Conservation (phyloP, 2,797 vertebrate species). For the Spea hammondii region DNA sequence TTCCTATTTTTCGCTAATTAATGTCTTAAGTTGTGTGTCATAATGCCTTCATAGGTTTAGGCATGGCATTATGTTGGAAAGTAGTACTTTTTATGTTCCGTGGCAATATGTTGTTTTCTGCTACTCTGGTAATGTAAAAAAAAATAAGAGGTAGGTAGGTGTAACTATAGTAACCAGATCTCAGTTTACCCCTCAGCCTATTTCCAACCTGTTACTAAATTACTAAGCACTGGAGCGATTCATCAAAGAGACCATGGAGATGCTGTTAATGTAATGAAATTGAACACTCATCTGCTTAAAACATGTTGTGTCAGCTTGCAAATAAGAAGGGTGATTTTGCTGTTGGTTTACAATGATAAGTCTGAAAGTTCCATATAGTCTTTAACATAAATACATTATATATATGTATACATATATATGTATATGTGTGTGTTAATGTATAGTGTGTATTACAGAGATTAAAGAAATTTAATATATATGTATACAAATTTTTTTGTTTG, state of each 20-base stretch:
- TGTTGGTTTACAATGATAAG: slow-evolving; percentile 68
- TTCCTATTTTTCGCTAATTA: no score
- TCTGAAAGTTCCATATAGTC: slow-evolving; percentile 68
- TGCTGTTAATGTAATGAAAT: slow-evolving; percentile 85
- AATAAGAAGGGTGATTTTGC: slow-evolving; percentile 66
- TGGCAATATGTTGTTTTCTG: slow-evolving; percentile 71
- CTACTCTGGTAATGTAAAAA: slow-evolving; percentile 68
- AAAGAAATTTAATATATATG: no score
- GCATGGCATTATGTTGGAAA: slow-evolving; percentile 54
- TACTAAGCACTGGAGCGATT: slow-evolving; percentile 73
- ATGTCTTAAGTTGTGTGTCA: no score
- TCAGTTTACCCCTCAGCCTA: slow-evolving; percentile 89
- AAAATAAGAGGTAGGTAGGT: slow-evolving; percentile 73
- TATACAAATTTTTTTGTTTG: no score
- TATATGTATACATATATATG: slow-evolving; percentile 1
- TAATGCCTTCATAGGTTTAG: no score
- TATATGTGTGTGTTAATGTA: no score
- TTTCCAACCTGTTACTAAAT: slow-evolving; percentile 97
- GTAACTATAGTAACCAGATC: slow-evolving; percentile 83
- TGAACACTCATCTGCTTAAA: slow-evolving; percentile 76
- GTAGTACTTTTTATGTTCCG: slow-evolving; percentile 53
- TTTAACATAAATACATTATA: no score
- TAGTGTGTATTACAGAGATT: no score
- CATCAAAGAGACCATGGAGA: slow-evolving; percentile 81
- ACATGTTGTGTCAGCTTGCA: slow-evolving; percentile 78